A percentile compares a stretch with the other conserved stretches of the same genome.
Evolutionary conservation across 1,140 invertebrate genomes (phyloP).

Genomic region (Plectrocnemia conspersa): DNA sequence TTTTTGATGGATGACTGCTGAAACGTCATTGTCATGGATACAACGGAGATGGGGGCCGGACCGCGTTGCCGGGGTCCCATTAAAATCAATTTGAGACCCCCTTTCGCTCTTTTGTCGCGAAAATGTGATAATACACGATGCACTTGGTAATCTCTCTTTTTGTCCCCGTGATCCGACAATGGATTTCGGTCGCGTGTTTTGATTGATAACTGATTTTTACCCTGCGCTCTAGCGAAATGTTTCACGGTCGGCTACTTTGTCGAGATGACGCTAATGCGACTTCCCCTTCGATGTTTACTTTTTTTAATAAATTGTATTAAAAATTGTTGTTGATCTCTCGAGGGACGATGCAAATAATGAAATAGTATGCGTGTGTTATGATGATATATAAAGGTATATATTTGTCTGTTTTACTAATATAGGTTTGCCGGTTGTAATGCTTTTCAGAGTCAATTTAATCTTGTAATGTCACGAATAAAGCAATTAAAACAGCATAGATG

Average conservation of each 20-base stretch:
- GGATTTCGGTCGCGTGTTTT: conserved; percentile 26
- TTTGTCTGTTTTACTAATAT: too few relatives aligned
- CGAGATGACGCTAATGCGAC: conserved; percentile 2
- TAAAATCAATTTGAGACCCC: conserved; percentile 29
- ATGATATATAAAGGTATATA: too few relatives aligned
- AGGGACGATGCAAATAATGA: too few relatives aligned
- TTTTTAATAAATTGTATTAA: too few relatives aligned
- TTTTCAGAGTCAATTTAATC: too few relatives aligned
- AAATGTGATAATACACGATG: conserved; percentile 31
- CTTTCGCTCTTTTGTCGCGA: conserved; percentile 11
- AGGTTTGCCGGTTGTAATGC: too few relatives aligned
- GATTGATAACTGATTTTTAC: conserved; percentile 30
- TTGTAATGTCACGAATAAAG: too few relatives aligned
- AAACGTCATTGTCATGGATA: conserved; percentile 29
- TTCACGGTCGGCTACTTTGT: conserved; percentile 5
- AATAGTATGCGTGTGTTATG: too few relatives aligned
- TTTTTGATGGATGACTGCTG: conserved; percentile 27
- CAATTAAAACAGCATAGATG: too few relatives aligned
- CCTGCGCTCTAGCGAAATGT: not conserved
- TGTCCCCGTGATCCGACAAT: not conserved
- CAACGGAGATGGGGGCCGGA: conserved; percentile 9
- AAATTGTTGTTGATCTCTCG: too few relatives aligned
- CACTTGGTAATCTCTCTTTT: conserved; percentile 31
- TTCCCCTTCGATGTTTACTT: too few relatives aligned
- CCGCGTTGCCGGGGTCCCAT: conserved; percentile 18